Percentiles rank a stretch among this genome's conserved stretches.
phyloP scores from a whole-genome alignment of 2,113 vertebrate species.

The Megalops atlanticus region DNA sequence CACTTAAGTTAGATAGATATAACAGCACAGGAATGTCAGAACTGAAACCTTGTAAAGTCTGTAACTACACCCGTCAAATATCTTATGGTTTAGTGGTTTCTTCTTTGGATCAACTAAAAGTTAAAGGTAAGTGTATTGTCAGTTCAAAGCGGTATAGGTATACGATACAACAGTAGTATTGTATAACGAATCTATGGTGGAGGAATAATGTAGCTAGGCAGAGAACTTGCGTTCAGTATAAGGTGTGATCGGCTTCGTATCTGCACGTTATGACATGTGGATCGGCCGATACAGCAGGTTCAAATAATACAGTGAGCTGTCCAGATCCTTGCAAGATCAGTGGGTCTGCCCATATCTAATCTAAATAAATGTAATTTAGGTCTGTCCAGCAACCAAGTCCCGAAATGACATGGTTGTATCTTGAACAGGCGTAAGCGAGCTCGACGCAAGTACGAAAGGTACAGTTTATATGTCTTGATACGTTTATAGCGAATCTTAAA shows the following conservation, averaged over 20 bases:
- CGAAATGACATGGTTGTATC: too few relatives aligned
- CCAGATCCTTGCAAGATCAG: background rate
- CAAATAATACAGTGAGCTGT: background rate
- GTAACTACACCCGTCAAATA: constrained; percentile 61
- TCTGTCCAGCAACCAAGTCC: too few relatives aligned
- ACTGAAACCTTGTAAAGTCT: constrained; percentile 66
- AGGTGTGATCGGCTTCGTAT: too few relatives aligned
- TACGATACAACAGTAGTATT: background rate
- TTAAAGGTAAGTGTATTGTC: constrained; percentile 58
- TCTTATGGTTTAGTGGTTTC: constrained; percentile 60
- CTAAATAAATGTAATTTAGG: background rate
- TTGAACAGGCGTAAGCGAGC: too few relatives aligned
- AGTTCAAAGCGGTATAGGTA: background rate
- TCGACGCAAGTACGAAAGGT: too few relatives aligned
- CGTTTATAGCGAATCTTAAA: too few relatives aligned
- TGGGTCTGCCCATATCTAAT: background rate
- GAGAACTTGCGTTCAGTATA: too few relatives aligned
- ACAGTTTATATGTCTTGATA: too few relatives aligned
- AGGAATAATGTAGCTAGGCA: too few relatives aligned
- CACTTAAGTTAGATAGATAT: background rate
- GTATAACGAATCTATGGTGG: too few relatives aligned
- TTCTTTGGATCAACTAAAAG: constrained; percentile 64
- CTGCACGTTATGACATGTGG: background rate
- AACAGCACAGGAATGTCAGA: constrained; percentile 54
- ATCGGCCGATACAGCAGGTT: background rate